Evolutionary conservation across 1,140 invertebrate species (phyloP), one percentile per base, ranked within the genome.

Genomic region (Lepidostoma basale): DNA sequence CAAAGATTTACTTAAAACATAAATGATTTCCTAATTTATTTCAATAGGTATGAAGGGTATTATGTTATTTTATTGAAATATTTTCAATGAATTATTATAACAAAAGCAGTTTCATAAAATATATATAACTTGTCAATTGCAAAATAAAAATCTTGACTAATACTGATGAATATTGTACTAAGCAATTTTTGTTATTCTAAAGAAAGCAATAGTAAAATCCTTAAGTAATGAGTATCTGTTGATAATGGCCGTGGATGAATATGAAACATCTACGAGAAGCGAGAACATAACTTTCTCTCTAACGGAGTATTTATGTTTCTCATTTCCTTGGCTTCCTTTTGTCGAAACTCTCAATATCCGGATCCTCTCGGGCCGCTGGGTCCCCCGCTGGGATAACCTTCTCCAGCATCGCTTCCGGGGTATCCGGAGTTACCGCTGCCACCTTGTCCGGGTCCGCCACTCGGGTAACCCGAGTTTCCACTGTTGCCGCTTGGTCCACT

Each of bases 321-420:
- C 12, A 25, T 56, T 39, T 33, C 30, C 2, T 12, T 36, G 10
- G 10, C 14, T 18, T 56, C 36, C 22, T 16, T 20, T n/a, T 30
- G 5, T 23, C 30, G 10, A 26, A 25, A 6, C 12, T 54, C 14
- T 67, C 70, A 82, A 66, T 78, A 81, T 67, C 81, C 81, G n/a
- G 79, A 78, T 10, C 81, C 79, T 62, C 78, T 74, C 1, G 74
- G 76, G 14, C 79, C 79, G 33, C 74, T 76, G 0, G 81, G 81
- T 39, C 77, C 77, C 33, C 80, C 81, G 18, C 77, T 78, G 0
- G 80, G 80, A 52, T 81, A 81, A 1, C 80, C 80, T 44, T 78
- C 45, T 49, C 52, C 59, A 0, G 70, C 73, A 10, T 58, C 58
- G 18, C 26, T 33, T 10, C 67, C 60, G 39, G 67, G 58, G 22